Evolutionary conservation across 2,113 vertebrate species (phyloP).

Genomic region (Urocolius indicus): DNA sequence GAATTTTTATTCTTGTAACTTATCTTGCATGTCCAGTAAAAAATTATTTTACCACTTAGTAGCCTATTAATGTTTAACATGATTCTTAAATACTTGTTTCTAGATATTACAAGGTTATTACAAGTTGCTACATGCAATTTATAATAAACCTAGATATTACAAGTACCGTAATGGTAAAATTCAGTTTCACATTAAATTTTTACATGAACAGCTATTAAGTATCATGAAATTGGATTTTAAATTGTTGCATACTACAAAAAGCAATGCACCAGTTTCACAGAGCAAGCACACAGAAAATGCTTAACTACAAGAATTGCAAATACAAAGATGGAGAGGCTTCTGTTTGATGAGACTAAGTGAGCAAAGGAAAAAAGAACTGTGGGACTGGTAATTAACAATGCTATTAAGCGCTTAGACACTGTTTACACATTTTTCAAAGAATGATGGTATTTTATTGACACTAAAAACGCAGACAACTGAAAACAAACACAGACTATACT

Average conservation of each 20-base stretch:
- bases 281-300: background rate
- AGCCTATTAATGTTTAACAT: background rate
- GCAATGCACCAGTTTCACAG: background rate
- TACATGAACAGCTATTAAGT: background rate
- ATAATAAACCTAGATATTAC: background rate
- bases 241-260: background rate
- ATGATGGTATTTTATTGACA: background rate
- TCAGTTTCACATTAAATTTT: background rate
- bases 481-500: slow-evolving; percentile 16
- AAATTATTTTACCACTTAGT: background rate
- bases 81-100: background rate
- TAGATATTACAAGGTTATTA: background rate
- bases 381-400: background rate
- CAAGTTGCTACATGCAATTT: background rate
- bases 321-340: background rate
- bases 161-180: background rate
- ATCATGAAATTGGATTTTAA: background rate
- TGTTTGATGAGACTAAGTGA: background rate
- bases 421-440: background rate
- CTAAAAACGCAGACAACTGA: background rate
- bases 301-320: background rate
- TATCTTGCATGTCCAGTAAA: background rate
- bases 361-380: background rate
- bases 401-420: background rate
- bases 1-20: background rate